Conservation (phyloP, 2,888 invertebrate genomes). For the Orgyia antiqua region DNA sequence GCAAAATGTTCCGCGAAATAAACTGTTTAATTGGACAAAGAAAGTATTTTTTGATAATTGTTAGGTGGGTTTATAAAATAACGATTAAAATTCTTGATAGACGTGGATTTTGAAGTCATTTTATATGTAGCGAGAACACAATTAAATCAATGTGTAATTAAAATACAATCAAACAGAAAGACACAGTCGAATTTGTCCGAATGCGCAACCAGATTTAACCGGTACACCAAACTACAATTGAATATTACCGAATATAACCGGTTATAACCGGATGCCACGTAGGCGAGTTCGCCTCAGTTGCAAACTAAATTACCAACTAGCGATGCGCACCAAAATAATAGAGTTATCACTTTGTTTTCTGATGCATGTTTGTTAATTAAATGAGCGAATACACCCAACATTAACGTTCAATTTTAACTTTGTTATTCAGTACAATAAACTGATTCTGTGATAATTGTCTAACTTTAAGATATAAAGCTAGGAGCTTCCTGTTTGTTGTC, state of each 20-base stretch:
- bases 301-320: slow-evolving; percentile 24
- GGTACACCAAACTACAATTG: slow-evolving; percentile 11
- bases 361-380: slow-evolving; percentile 14
- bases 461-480: too few species aligned
- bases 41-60: too few species aligned
- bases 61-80: too few species aligned
- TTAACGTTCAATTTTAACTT: too few species aligned
- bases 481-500: too few species aligned
- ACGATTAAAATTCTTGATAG: too few species aligned
- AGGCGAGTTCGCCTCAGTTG: slow-evolving; percentile 16
- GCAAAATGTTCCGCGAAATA: slow-evolving; percentile 1
- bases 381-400: neutral
- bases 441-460: too few species aligned
- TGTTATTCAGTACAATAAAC: too few species aligned
- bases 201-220: slow-evolving; percentile 14
- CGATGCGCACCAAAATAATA: slow-evolving; percentile 22
- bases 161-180: slow-evolving; percentile 9
- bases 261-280: slow-evolving; percentile 4
- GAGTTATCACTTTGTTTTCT: slow-evolving; percentile 15
- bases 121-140: too few species aligned
- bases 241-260: slow-evolving; percentile 22
- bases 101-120: too few species aligned
- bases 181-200: slow-evolving; percentile 7
- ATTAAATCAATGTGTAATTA: too few species aligned
- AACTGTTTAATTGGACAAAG: slow-evolving; percentile 5